Conservation (phyloP, 1,140 invertebrate genomes). For the Archegozetes longisetosus region DNA sequence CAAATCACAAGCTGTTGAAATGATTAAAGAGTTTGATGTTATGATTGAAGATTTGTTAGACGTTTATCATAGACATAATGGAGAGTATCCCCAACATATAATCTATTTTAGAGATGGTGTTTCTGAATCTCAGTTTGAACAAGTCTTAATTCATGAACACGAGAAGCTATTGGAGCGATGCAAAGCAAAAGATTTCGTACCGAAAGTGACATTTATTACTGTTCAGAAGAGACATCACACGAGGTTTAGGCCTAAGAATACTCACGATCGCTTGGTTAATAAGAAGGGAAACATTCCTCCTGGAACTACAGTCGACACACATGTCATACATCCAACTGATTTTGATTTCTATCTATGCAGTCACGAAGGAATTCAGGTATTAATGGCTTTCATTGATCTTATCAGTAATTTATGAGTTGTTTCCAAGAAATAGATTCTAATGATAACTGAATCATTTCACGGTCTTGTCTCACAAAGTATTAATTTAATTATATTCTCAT, state of each 20-base stretch:
- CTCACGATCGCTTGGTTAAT: not conserved
- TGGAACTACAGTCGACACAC: slow-evolving; percentile 62
- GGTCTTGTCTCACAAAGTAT: too few species aligned
- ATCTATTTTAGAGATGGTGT: slow-evolving; percentile 34
- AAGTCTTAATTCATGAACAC: slow-evolving; percentile 17
- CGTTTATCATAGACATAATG: slow-evolving; percentile 29
- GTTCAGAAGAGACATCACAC: slow-evolving; percentile 85
- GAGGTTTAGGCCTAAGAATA: slow-evolving; percentile 24
- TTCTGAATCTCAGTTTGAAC: slow-evolving; percentile 30
- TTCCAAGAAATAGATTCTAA: too few species aligned
- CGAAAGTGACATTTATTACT: slow-evolving; percentile 59
- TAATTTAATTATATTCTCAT: too few species aligned
- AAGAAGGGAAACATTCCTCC: slow-evolving; percentile 47
- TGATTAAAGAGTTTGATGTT: slow-evolving; percentile 39
- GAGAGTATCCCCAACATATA: slow-evolving; percentile 24
- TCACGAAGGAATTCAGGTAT: slow-evolving; percentile 35
- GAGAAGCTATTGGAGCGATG: not conserved
- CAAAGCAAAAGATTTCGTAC: slow-evolving; percentile 36
- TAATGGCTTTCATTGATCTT: not conserved
- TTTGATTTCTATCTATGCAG: slow-evolving; percentile 67
- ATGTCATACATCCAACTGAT: slow-evolving; percentile 58
- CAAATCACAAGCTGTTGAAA: slow-evolving; percentile 4
- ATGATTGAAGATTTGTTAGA: slow-evolving; percentile 45
- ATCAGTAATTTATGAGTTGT: too few species aligned
- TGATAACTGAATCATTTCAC: too few species aligned